phyloP scores from a whole-genome alignment of 1,140 invertebrate genomes.

The Cyphomyrmex costatus region DNA sequence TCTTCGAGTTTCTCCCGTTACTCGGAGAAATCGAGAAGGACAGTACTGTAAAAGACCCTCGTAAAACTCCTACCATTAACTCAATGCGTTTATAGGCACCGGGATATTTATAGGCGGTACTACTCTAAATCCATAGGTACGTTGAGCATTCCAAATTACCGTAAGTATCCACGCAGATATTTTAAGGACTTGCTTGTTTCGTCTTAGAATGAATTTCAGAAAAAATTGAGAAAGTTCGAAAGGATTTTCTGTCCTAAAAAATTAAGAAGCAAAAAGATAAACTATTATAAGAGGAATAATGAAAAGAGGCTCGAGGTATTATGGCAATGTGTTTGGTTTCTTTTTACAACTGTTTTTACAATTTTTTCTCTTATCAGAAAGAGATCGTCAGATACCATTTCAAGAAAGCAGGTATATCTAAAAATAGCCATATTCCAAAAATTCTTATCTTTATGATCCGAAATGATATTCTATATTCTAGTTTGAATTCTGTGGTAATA shows the following conservation, averaged over 20 bases:
- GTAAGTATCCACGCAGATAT: not conserved
- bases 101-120: conserved; percentile 10
- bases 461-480: too few species aligned
- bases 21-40: not conserved
- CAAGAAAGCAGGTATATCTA: not conserved
- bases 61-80: conserved; percentile 17
- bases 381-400: not conserved
- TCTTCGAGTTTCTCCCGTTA: not conserved
- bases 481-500: too few species aligned
- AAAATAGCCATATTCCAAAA: not conserved
- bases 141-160: not conserved
- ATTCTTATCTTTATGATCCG: not conserved
- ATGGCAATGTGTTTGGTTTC: not conserved
- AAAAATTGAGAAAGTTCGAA: not conserved
- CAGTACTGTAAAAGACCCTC: not conserved
- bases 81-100: conserved; percentile 18
- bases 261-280: not conserved
- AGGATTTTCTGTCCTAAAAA: not conserved
- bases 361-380: not conserved
- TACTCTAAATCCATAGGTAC: conserved; percentile 11
- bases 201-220: not conserved
- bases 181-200: not conserved
- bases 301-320: not conserved
- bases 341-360: not conserved
- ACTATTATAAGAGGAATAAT: not conserved